Conservation (phyloP, 2,113 vertebrate species). For the Hymenochirus boettgeri region DNA sequence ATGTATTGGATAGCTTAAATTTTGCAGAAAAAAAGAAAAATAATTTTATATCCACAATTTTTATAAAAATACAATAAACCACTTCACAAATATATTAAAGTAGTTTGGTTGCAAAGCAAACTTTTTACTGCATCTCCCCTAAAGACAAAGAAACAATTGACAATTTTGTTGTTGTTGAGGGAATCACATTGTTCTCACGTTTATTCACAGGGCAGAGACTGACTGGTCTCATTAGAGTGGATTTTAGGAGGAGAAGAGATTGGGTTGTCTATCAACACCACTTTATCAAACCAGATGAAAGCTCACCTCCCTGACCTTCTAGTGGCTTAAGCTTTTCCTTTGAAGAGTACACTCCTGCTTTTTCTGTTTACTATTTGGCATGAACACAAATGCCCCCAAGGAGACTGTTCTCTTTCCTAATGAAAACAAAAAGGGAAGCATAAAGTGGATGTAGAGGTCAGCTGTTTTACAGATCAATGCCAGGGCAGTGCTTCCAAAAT, state of each 20-base stretch:
- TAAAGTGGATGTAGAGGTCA: constrained; percentile 15
- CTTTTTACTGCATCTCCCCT: neutral
- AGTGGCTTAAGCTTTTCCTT: constrained; percentile 48
- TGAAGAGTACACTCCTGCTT: constrained; percentile 14
- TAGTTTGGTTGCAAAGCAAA: too few relatives aligned
- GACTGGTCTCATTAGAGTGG: constrained; percentile 33
- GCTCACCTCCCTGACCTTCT: constrained; percentile 57
- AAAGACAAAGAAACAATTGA: neutral
- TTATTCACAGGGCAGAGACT: constrained; percentile 16
- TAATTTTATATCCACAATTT: too few relatives aligned
- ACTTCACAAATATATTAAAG: too few relatives aligned
- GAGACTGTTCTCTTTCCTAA: constrained; percentile 12
- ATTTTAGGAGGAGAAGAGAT: constrained; percentile 48
- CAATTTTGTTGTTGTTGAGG: neutral
- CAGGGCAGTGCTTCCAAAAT: neutral
- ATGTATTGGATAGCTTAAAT: too few relatives aligned
- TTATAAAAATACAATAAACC: too few relatives aligned
- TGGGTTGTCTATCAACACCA: constrained; percentile 61
- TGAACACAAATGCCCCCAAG: constrained; percentile 26
- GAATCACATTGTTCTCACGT: neutral
- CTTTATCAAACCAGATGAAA: constrained; percentile 65
- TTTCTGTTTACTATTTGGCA: constrained; percentile 23
- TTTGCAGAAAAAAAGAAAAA: too few relatives aligned
- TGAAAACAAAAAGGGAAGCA: constrained; percentile 22
- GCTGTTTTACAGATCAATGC: constrained; percentile 5